A percentile compares a stretch with the other conserved stretches of the same genome.
phyloP scores from a whole-genome alignment of 1,140 invertebrate species.

The Psilanteris sp. region DNA sequence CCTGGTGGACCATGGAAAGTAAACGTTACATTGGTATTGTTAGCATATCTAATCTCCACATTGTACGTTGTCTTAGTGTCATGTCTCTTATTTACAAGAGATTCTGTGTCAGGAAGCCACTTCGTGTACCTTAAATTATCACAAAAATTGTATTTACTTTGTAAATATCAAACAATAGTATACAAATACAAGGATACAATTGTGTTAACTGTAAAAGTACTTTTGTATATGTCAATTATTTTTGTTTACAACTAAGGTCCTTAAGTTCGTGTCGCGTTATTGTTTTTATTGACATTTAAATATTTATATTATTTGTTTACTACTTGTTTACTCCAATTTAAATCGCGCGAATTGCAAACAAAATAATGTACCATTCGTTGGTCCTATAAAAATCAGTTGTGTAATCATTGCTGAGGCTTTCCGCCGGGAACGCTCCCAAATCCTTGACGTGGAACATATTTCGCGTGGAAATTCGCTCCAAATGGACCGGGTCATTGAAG shows the following conservation, averaged over 20 bases:
- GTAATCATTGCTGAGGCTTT: conserved; percentile 91
- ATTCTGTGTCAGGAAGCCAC: conserved; percentile 90
- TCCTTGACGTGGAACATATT: conserved; percentile 92
- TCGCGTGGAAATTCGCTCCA: conserved; percentile 93
- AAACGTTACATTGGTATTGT: conserved; percentile 96
- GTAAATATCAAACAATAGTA: no score
- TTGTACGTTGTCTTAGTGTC: conserved; percentile 97
- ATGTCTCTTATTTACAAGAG: conserved; percentile 86
- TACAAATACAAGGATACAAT: no score
- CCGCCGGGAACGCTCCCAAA: conserved; percentile 88
- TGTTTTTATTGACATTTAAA: no score
- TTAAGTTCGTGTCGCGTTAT: no score
- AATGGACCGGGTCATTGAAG: conserved; percentile 95
- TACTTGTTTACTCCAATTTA: no score
- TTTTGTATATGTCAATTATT: no score
- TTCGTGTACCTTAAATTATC: conserved; percentile 85
- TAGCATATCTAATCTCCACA: conserved; percentile 94
- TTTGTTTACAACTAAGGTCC: no score
- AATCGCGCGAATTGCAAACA: no score
- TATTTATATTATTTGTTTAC: no score
- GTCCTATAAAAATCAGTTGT: conserved; percentile 93
- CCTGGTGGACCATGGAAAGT: conserved; percentile 96
- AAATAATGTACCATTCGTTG: conserved; percentile 98
- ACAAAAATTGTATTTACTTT: no score
- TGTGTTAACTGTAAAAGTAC: no score